Percentiles rank a stretch among this genome's conserved stretches.
phyloP scores from a whole-genome alignment of 2,797 vertebrate genomes.

The Gymnoscopelus microlampas region DNA sequence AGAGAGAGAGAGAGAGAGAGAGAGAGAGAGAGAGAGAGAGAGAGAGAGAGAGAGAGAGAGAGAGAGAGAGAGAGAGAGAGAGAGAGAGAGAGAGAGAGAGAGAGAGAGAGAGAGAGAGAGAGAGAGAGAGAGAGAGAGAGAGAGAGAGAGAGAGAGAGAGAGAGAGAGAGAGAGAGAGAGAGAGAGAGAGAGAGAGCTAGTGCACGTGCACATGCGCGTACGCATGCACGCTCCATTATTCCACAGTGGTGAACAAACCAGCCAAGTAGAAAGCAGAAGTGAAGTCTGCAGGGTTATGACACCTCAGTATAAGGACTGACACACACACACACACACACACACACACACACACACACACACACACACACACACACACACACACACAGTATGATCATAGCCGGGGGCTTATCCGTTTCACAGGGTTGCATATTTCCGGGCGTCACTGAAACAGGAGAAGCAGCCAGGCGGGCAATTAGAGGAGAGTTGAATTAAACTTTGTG shows the following conservation, averaged over 20 bases:
- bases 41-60: too few relatives aligned
- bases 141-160: too few relatives aligned
- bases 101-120: too few relatives aligned
- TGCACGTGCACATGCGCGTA: too few relatives aligned
- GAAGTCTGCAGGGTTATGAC: background rate
- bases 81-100: too few relatives aligned
- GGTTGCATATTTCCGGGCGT: slow-evolving; percentile 26
- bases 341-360: background rate
- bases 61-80: too few relatives aligned
- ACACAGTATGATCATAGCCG: slow-evolving; percentile 10
- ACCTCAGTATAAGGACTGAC: slow-evolving; percentile 1
- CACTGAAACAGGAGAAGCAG: slow-evolving; percentile 30
- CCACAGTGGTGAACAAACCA: slow-evolving; percentile 1
- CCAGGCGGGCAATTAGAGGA: slow-evolving; percentile 31
- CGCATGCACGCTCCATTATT: background rate
- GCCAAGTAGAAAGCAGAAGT: slow-evolving; percentile 7
- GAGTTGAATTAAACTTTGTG: slow-evolving; percentile 26
- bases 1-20: too few relatives aligned
- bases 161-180: too few relatives aligned
- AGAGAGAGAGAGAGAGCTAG: too few relatives aligned
- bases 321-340: slow-evolving; percentile 1
- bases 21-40: too few relatives aligned
- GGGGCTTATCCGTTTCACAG: slow-evolving; percentile 27
- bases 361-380: background rate
- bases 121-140: too few relatives aligned